A percentile compares a stretch with the other conserved stretches of the same genome.
phyloP scores from a whole-genome alignment of 1,140 invertebrate genomes.

The Ceratina calcarata region DNA sequence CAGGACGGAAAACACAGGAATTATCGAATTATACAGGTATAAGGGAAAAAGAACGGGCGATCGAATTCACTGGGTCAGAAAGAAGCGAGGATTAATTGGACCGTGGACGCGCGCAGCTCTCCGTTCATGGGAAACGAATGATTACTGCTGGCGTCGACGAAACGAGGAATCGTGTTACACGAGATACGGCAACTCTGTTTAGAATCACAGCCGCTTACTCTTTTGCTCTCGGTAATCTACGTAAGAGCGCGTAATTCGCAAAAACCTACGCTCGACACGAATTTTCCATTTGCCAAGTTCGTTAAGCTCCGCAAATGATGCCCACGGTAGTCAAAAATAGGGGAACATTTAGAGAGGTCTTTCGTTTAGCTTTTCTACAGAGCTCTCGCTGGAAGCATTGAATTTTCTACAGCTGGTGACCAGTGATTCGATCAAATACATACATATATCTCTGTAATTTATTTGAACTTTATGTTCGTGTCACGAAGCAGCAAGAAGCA shows the following conservation, averaged over 20 bases:
- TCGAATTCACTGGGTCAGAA: not conserved
- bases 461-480: constrained; percentile 15
- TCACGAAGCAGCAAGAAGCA: constrained; percentile 10
- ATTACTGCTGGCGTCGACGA: not conserved
- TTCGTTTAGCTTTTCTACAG: no score
- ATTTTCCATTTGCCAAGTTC: no score
- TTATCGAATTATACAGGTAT: constrained; percentile 27
- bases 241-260: not conserved
- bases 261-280: not conserved
- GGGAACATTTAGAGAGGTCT: no score
- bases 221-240: not conserved
- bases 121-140: not conserved
- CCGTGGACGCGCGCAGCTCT: not conserved
- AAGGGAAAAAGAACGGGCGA: not conserved
- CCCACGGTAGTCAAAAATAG: no score
- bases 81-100: constrained; percentile 28
- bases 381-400: no score
- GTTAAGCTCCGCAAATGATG: no score
- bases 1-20: constrained; percentile 3
- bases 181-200: not conserved
- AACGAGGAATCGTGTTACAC: not conserved
- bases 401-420: no score
- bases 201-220: not conserved
- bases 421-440: not conserved
- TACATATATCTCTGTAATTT: not conserved